These are phyloP conservation scores for Microchrysa polita DNA, from an alignment of 2,888 invertebrate genomes.

Conservation along the genomic window DNA sequence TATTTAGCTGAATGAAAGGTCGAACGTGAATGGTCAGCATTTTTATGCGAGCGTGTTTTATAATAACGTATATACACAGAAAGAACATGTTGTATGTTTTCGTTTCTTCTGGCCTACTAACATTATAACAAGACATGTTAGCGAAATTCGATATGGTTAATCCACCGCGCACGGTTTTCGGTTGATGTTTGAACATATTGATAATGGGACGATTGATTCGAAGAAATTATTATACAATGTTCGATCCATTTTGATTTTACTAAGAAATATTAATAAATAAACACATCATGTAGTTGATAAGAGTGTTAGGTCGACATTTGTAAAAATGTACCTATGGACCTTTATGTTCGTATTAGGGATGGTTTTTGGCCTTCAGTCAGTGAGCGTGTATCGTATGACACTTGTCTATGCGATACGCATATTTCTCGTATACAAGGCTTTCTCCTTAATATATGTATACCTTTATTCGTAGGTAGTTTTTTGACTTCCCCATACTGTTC, in stretches of 20 bases:
- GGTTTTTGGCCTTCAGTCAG: too few species aligned
- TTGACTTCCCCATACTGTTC: too few species aligned
- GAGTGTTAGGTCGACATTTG: too few species aligned
- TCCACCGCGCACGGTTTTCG: background rate
- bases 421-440: too few species aligned
- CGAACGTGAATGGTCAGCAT: constrained; percentile 27
- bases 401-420: too few species aligned
- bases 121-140: background rate
- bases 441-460: too few species aligned
- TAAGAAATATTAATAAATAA: background rate
- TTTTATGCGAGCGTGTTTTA: background rate
- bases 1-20: constrained; percentile 12
- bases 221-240: background rate
- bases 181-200: background rate
- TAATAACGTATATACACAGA: background rate
- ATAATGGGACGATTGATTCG: background rate
- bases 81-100: background rate
- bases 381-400: too few species aligned
- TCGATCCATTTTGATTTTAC: background rate
- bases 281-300: too few species aligned
- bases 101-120: background rate
- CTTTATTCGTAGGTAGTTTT: too few species aligned
- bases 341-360: too few species aligned
- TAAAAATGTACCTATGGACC: too few species aligned
- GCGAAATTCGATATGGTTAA: constrained; percentile 25